These are phyloP conservation scores for Macrotis lagotis DNA, from an alignment of 2,113 vertebrate species.

Conservation along the genomic window DNA sequence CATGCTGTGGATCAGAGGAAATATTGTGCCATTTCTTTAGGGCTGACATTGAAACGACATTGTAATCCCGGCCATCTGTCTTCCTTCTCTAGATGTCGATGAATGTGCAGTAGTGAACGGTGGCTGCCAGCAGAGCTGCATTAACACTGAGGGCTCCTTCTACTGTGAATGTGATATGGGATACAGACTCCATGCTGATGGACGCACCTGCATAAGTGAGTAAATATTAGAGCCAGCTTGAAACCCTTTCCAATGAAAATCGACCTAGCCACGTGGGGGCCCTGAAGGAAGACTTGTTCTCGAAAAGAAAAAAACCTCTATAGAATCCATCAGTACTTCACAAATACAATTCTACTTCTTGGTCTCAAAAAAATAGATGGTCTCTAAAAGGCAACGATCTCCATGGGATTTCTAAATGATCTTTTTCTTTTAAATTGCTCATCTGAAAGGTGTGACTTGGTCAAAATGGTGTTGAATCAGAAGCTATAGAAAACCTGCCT, in stretches of 20 bases:
- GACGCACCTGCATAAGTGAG: conserved; percentile 90
- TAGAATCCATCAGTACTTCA: conserved; percentile 44
- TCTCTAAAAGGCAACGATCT: conserved; percentile 5
- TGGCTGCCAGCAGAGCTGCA: conserved; percentile 91
- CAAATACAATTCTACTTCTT: conserved; percentile 22
- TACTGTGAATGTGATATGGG: conserved; percentile 88
- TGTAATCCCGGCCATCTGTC: conserved; percentile 58
- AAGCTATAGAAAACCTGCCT: background rate
- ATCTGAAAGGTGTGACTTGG: background rate
- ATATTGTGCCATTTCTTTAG: conserved; percentile 58
- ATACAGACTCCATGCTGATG: conserved; percentile 88
- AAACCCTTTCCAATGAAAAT: conserved; percentile 52
- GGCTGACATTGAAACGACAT: conserved; percentile 73
- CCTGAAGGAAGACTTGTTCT: conserved; percentile 48
- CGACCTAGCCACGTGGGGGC: conserved; percentile 44
- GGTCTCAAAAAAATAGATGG: background rate
- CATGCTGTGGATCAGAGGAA: conserved; percentile 72
- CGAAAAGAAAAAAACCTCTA: conserved; percentile 52
- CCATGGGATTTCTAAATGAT: background rate
- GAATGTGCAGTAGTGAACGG: conserved; percentile 90
- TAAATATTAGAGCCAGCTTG: conserved; percentile 22
- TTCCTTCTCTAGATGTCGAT: conserved; percentile 85
- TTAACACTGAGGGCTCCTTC: conserved; percentile 88
- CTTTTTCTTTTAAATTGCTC: conserved; percentile 26
- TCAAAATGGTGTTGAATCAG: background rate